Evolutionary conservation across 2,888 invertebrate genomes (phyloP), one percentile per base, ranked within the genome.

Genomic region (Baccha elongata): DNA sequence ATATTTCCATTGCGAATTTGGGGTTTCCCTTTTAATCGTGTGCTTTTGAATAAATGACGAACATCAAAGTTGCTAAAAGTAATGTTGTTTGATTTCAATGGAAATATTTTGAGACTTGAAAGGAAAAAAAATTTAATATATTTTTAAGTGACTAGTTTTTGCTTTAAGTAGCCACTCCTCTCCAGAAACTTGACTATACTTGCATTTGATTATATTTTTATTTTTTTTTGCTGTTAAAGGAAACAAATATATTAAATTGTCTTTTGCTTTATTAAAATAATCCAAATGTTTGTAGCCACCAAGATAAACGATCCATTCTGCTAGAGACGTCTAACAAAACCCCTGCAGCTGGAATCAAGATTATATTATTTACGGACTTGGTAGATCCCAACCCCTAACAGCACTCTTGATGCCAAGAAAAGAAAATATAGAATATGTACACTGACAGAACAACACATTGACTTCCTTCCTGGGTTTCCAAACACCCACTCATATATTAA

Each of bases 291-390:
- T 3, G 6, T 8, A 8, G 8, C 10, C 11, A 8, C 23, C 29
- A 75, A 58, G 75, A 83, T 62, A 72, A 73, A 73, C 48, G 55
- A 52, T 72, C 58, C 19, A 52, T 55, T 78, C 53, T 83, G 71
- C n/a, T 21, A 15, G n/a, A 21, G 65, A 53, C 68, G 17, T 58
- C 44, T 23, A 76, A 80, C 60, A 67, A 65, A 71, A 46, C 35
- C 42, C 52, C 44, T 44, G 52, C 53, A 65, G 42, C 71, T 29
- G 52, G n/a, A 40, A 53, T 50, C 26, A 71, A 67, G 65, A 71
- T 74, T 71, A 81, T 71, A 81, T 81, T 71, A 75, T 81, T 75
- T 81, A 71, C 71, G 52, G 75, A 73, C 64, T 76, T 15, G n/a
- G 35, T 29, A 52, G 46, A 53, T 62, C 60, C 58, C 50, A 7